phyloP scores from a whole-genome alignment of 2,888 invertebrate genomes.

The Marronus borbonicus region DNA sequence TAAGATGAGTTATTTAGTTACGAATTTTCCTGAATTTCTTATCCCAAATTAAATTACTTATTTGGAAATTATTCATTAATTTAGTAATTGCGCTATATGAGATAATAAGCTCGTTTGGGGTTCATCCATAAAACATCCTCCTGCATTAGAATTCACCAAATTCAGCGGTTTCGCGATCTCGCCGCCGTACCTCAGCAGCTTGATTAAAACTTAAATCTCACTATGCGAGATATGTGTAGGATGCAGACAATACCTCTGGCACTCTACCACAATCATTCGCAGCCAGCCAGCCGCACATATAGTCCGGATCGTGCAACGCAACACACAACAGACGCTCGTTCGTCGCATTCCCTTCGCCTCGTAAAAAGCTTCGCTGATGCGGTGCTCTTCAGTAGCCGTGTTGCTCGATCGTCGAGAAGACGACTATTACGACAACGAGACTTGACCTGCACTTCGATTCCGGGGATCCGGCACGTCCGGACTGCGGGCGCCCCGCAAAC shows the following conservation, averaged over 20 bases:
- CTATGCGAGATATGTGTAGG: conserved; percentile 45
- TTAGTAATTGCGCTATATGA: no score
- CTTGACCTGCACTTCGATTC: conserved; percentile 54
- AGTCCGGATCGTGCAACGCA: background rate
- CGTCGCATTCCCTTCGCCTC: no score
- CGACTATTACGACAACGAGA: conserved; percentile 34
- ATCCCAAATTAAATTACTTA: no score
- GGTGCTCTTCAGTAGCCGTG: background rate
- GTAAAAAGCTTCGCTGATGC: background rate
- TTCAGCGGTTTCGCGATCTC: no score
- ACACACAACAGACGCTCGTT: no score
- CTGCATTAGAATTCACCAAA: no score
- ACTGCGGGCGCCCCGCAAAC: conserved; percentile 53
- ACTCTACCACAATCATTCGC: background rate
- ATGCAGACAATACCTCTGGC: background rate
- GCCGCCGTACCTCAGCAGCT: background rate
- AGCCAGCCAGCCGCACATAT: background rate
- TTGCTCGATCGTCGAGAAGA: conserved; percentile 22
- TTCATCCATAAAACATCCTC: no score
- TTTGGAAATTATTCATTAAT: no score
- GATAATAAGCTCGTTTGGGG: no score
- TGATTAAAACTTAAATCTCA: conserved; percentile 50
- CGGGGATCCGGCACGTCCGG: conserved; percentile 56
- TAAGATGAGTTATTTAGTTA: no score
- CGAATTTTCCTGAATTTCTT: no score